These are phyloP conservation scores for Spodoptera litura DNA, from an alignment of 1,140 invertebrate species.

Conservation along the genomic window DNA sequence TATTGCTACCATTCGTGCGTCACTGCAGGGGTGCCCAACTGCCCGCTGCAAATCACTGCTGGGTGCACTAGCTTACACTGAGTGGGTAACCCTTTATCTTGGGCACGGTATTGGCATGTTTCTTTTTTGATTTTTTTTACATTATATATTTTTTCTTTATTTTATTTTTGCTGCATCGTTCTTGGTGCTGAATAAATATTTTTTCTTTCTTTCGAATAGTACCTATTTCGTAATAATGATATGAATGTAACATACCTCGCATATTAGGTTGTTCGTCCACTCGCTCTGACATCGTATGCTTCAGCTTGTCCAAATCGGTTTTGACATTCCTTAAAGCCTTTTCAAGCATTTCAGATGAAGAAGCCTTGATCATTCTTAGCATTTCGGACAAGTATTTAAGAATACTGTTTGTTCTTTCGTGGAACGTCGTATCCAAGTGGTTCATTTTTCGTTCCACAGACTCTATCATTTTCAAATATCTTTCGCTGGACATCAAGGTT, in stretches of 20 bases:
- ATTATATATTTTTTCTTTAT: no score
- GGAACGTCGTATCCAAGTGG: conserved; percentile 66
- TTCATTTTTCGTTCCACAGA: conserved; percentile 67
- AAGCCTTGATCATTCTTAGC: conserved; percentile 58
- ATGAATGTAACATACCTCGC: conserved; percentile 48
- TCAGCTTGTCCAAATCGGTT: conserved; percentile 66
- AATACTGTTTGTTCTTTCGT: conserved; percentile 69
- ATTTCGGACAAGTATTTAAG: conserved; percentile 73
- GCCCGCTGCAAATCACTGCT: no score
- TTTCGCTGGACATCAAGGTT: conserved; percentile 72
- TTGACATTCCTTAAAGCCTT: conserved; percentile 58
- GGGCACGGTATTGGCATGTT: no score
- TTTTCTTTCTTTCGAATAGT: no score
- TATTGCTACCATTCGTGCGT: no score
- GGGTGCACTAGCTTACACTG: no score
- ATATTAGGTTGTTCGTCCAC: conserved; percentile 46
- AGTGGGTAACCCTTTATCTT: no score
- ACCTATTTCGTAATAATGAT: no score
- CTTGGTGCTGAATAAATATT: no score
- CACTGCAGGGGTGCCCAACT: no score
- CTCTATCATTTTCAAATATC: conserved; percentile 75
- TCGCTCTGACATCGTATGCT: conserved; percentile 49
- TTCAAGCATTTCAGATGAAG: conserved; percentile 58
- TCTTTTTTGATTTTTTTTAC: no score
- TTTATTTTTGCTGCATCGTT: no score